Base-by-base conservation (phyloP, 2,113 vertebrate species). In the Epinephelus cyanopodus region DNA sequence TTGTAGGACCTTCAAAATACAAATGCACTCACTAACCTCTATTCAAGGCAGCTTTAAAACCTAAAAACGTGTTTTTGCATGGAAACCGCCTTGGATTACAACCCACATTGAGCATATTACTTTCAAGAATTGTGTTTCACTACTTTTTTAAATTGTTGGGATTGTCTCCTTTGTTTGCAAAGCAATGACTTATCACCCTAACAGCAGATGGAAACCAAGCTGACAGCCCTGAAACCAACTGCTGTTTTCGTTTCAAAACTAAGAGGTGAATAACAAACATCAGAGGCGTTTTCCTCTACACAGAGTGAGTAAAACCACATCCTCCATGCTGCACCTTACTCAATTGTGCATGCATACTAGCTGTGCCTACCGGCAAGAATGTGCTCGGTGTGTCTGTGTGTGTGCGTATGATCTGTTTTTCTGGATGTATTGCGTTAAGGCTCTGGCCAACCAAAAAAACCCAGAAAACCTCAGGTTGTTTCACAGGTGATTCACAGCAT, bases 271-370 rank as follows among this genome's bases (percentile, higher is more conserved):
- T 37, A 89, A 87, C 81, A 88, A 84, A 39, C 71, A 72, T 54
- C 75, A 60, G 84, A 91, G 87, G 87, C 89, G 87, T 89, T 89
- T 91, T 91, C 87, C 87, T 89, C 66, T 52, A 66, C 56, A 81
- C 66, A 83, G 61, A 83, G 25, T 66, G 76, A 83, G 79, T 79
- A 69, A 87, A 89, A 89, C 87, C 90, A 91, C 90, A 85, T 91
- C 87, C 87, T 87, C n/a, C 48, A 25, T 37, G 18, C 77, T 80
- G 65, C 79, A 78, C 80, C 15, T 45, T 14, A 50, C 60, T 61
- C 57, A 77, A 18, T 14, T 74, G 65, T 83, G 81, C 66, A 60
- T 47, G 65, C 77, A 77, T n/a, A 74, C 48, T 5, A 77, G 39
- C 45, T 58, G 14, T 60, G 45, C 50, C 66, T 60, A 71, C 39